A percentile compares a stretch with the other conserved stretches of the same genome.
Conservation (phyloP, 2,797 vertebrate genomes). For the Cynopterus sphinx region DNA sequence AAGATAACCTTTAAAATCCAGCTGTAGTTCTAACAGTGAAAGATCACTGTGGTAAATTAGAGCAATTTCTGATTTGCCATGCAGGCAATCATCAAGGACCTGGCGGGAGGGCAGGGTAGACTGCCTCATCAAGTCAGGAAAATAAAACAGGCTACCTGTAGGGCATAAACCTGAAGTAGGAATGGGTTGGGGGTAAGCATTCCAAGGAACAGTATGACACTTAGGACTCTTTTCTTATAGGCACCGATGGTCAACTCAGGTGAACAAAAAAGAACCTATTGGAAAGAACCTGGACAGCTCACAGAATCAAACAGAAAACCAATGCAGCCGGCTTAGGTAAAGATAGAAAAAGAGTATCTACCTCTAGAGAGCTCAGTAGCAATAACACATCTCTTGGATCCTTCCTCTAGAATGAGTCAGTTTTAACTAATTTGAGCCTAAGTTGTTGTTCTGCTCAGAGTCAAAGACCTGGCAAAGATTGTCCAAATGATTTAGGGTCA, state of each 20-base stretch:
- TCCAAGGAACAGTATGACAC: background rate
- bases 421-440: background rate
- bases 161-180: background rate
- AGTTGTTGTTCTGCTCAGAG: background rate
- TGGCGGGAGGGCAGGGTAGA: background rate
- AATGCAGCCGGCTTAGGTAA: background rate
- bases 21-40: background rate
- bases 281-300: background rate
- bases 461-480: background rate
- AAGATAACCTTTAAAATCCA: background rate
- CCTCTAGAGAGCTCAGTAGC: background rate
- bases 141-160: background rate
- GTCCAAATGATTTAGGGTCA: background rate
- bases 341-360: background rate
- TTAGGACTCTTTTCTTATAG: background rate
- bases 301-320: background rate
- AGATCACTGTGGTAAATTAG: background rate
- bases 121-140: background rate
- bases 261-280: background rate
- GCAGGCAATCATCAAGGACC: background rate
- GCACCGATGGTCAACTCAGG: background rate
- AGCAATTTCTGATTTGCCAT: constrained; percentile 15
- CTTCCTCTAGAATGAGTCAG: background rate
- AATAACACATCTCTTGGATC: background rate
- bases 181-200: background rate